Evolutionary conservation across 2,113 vertebrate species (phyloP).

Genomic region (Rhabdomys dilectus): DNA sequence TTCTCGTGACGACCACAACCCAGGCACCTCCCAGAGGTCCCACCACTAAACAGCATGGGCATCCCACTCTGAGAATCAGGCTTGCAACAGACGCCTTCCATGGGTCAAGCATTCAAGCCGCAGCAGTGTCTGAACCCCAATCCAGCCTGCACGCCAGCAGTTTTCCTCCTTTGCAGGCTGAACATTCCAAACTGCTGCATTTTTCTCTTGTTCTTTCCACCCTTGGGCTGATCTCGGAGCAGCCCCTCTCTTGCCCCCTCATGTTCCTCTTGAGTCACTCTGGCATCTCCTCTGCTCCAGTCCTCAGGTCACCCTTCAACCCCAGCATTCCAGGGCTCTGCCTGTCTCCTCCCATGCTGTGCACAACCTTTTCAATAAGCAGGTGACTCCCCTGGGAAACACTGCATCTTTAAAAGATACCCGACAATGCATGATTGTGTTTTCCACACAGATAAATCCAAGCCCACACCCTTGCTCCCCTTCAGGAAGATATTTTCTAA

Average conservation of each 20-base stretch:
- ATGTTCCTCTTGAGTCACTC: not conserved
- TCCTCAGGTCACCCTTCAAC: not conserved
- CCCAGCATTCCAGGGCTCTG: not conserved
- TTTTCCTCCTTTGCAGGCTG: too few species aligned
- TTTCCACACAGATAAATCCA: not conserved
- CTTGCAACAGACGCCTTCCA: not conserved
- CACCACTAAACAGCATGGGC: not conserved
- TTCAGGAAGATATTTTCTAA: not conserved
- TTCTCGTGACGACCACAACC: not conserved
- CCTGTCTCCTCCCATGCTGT: not conserved
- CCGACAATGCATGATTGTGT: not conserved
- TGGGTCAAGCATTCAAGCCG: not conserved
- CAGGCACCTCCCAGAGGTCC: not conserved
- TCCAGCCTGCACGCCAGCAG: not conserved
- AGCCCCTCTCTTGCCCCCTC: fast-evolving
- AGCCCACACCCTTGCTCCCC: not conserved
- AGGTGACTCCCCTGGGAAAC: not conserved
- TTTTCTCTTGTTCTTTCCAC: not conserved
- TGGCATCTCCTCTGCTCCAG: not conserved
- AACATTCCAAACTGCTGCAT: not conserved
- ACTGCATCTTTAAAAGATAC: not conserved
- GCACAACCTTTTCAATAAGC: not conserved
- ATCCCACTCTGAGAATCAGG: too few species aligned
- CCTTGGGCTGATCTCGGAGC: too few species aligned
- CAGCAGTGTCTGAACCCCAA: not conserved